Evolutionary conservation across 1,140 invertebrate genomes (phyloP).

Genomic region (Sycobia sp.): DNA sequence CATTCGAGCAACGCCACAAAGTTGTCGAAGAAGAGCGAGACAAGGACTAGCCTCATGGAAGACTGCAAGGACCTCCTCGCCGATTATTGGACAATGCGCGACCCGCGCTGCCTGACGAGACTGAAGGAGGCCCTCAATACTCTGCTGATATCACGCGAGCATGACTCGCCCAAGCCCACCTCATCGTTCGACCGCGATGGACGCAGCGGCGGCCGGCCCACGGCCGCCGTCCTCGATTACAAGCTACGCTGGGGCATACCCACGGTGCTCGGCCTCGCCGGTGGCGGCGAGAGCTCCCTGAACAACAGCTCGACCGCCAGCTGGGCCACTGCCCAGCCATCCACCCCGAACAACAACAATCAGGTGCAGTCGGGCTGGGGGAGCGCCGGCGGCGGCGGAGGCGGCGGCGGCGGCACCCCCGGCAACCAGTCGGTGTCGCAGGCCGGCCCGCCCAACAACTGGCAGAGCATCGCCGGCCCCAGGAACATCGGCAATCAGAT

Average conservation of each 20-base stretch:
- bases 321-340: conserved; percentile 74
- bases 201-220: too few relatives aligned
- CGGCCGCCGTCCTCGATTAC: conserved; percentile 38
- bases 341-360: conserved; percentile 68
- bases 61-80: conserved; percentile 40
- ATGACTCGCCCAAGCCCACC: conserved; percentile 1
- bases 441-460: conserved; percentile 14
- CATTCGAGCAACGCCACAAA: background rate
- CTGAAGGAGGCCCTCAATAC: conserved; percentile 47
- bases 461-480: conserved; percentile 25
- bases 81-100: conserved; percentile 42
- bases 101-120: conserved; percentile 40
- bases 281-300: conserved; percentile 79
- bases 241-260: conserved; percentile 66
- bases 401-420: conserved; percentile 57
- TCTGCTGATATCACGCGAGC: conserved; percentile 34
- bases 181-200: too few relatives aligned
- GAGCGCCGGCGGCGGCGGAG: conserved; percentile 30
- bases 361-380: conserved; percentile 56
- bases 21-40: conserved; percentile 18
- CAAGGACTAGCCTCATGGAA: conserved; percentile 28
- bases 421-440: conserved; percentile 45
- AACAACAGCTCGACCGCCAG: conserved; percentile 72
- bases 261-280: conserved; percentile 67
- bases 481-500: conserved; percentile 54